phyloP scores from a whole-genome alignment of 2,888 invertebrate genomes.

The Ophion ventricosus region DNA sequence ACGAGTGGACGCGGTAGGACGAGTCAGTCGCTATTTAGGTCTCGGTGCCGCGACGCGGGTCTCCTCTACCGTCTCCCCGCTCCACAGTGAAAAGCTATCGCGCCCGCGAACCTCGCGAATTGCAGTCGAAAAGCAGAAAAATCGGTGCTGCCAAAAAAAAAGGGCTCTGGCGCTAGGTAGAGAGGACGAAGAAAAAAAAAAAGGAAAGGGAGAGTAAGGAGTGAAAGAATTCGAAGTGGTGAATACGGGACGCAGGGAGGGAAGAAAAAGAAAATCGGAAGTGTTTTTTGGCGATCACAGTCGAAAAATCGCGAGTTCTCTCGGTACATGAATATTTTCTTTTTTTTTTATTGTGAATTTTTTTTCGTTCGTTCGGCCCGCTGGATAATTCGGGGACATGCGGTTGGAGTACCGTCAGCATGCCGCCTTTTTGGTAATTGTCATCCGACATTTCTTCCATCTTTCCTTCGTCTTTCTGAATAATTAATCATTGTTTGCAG shows the following conservation, averaged over 20 bases:
- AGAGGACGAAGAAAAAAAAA: background rate
- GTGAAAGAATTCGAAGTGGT: background rate
- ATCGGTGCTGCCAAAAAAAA: background rate
- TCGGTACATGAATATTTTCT: background rate
- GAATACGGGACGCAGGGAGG: background rate
- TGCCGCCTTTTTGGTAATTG: constrained; percentile 71
- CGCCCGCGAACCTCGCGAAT: constrained; percentile 7
- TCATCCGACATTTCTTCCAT: background rate
- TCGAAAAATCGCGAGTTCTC: constrained; percentile 28
- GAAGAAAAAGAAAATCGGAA: background rate
- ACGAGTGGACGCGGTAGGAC: constrained; percentile 61
- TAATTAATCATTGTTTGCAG: background rate
- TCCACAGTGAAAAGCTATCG: background rate
- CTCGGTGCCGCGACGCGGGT: constrained; percentile 73
- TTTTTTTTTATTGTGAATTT: constrained; percentile 27
- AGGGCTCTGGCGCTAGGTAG: background rate
- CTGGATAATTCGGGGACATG: constrained; percentile 66
- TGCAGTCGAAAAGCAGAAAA: background rate
- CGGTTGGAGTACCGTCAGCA: constrained; percentile 64
- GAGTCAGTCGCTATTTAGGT: constrained; percentile 81
- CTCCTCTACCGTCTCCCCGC: constrained; percentile 29
- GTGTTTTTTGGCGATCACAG: background rate
- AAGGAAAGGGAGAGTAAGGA: background rate
- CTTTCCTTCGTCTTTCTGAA: background rate
- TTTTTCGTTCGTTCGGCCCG: constrained; percentile 51